phyloP scores from a whole-genome alignment of 2,113 vertebrate species.

The Triplophysa siluroides region DNA sequence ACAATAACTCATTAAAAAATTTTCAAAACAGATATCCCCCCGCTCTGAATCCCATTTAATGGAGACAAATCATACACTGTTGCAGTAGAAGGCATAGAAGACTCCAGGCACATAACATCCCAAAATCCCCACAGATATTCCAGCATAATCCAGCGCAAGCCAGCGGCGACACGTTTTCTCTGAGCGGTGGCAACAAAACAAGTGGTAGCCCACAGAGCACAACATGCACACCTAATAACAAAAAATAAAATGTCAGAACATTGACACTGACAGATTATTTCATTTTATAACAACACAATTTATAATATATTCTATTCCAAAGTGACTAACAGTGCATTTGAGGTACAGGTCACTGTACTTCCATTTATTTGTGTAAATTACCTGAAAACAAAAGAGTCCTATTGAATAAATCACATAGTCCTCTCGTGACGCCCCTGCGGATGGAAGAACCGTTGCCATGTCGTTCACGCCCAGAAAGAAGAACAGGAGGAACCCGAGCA shows the following conservation, averaged over 20 bases:
- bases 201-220: conserved; percentile 95
- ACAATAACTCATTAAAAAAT: too few relatives aligned
- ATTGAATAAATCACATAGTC: conserved; percentile 95
- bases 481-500: conserved; percentile 94
- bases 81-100: conserved; percentile 98
- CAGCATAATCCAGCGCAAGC: conserved; percentile 93
- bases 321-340: too few relatives aligned
- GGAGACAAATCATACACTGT: conserved; percentile 76
- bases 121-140: conserved; percentile 95
- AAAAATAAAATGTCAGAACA: not conserved
- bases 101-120: conserved; percentile 97
- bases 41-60: not conserved
- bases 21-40: too few relatives aligned
- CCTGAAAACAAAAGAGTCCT: conserved; percentile 98
- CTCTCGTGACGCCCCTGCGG: conserved; percentile 85
- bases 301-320: too few relatives aligned
- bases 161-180: conserved; percentile 94
- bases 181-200: conserved; percentile 94
- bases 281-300: too few relatives aligned
- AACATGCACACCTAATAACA: conserved; percentile 91
- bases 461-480: conserved; percentile 90
- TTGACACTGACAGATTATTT: not conserved
- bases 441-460: conserved; percentile 84
- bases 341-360: too few relatives aligned
- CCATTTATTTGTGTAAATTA: conserved; percentile 49